Percentiles rank a stretch among this genome's conserved stretches.
Conservation (phyloP, 2,113 vertebrate species). For the Carassius gibelio region DNA sequence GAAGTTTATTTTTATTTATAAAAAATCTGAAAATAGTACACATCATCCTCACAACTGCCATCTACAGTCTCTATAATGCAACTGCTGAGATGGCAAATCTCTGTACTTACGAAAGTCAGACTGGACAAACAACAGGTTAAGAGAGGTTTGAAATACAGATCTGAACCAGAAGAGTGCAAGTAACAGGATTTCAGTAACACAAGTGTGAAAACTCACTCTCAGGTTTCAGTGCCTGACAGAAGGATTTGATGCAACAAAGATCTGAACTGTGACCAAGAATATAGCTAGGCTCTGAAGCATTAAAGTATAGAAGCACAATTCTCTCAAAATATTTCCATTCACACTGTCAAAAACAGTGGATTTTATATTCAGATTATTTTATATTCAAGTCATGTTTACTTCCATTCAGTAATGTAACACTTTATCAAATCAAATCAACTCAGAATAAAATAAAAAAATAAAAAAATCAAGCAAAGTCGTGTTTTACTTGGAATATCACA, state of each 20-base stretch:
- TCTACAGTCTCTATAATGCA: background rate
- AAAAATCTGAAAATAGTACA: background rate
- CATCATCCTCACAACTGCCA: background rate
- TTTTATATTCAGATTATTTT: background rate
- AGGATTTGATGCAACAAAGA: background rate
- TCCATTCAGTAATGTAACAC: background rate
- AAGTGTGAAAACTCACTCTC: background rate
- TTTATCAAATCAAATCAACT: background rate
- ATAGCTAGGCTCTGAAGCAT: background rate
- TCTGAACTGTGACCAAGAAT: background rate
- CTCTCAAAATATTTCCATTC: background rate
- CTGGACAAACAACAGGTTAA: slow-evolving; percentile 15
- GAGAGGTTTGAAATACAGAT: slow-evolving; percentile 1
- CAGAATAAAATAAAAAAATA: too few relatives aligned
- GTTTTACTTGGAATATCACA: background rate
- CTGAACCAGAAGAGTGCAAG: background rate
- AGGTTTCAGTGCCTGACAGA: background rate
- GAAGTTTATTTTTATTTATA: background rate
- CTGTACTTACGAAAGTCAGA: background rate
- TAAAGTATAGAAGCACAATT: background rate
- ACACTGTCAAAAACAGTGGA: background rate
- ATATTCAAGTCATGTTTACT: background rate
- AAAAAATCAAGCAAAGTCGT: background rate
- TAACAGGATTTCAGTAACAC: slow-evolving; percentile 1
- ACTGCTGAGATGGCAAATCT: background rate